Evolutionary conservation across 2,888 invertebrate species (phyloP).

Genomic region (Norana najaformis): DNA sequence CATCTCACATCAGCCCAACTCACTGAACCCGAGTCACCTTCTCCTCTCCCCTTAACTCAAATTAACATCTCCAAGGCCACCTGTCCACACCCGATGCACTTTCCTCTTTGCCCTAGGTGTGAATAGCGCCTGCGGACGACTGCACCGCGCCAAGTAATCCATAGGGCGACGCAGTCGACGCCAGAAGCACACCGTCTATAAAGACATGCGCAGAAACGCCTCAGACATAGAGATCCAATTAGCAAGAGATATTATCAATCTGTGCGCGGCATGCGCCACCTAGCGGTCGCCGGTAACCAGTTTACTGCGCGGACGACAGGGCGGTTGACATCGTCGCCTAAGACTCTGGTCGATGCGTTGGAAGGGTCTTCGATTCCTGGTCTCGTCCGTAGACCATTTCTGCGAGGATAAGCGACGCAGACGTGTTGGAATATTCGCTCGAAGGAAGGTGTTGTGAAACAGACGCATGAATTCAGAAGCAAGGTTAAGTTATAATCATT

Average conservation of each 20-base stretch:
- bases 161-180: not conserved
- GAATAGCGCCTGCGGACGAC: not conserved
- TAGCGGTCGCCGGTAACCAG: not conserved
- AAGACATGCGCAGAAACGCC: slow-evolving; percentile 9
- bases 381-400: not conserved
- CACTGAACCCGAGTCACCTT: too few relatives aligned
- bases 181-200: not conserved
- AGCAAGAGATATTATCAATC: slow-evolving; percentile 13
- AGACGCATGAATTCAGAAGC: too few relatives aligned
- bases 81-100: not conserved
- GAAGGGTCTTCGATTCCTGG: not conserved
- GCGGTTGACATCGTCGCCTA: not conserved
- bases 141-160: not conserved
- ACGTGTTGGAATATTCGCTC: not conserved
- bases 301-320: not conserved
- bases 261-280: not conserved
- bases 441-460: not conserved
- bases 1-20: too few relatives aligned
- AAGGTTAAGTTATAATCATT: too few relatives aligned
- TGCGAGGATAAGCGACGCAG: not conserved
- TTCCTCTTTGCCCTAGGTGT: not conserved
- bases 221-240: slow-evolving; percentile 9
- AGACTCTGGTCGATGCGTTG: not conserved
- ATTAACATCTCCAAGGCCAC: too few relatives aligned
- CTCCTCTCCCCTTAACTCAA: too few relatives aligned